A percentile compares a stretch with the other conserved stretches of the same genome.
These are phyloP conservation scores for Erythrocercus mccallii DNA, from an alignment of 2,113 vertebrate species.

Conservation along the genomic window DNA sequence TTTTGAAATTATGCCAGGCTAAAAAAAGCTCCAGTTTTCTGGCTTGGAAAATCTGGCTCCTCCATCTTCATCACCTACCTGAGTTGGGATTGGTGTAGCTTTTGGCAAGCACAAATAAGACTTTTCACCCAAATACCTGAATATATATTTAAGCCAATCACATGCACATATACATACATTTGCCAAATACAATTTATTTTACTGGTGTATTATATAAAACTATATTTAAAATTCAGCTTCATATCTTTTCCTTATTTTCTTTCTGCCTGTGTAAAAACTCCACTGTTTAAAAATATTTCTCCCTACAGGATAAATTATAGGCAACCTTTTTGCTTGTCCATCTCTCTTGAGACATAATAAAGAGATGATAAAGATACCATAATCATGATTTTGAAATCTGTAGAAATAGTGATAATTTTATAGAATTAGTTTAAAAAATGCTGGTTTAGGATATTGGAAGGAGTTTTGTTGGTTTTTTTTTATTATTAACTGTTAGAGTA, in stretches of 20 bases:
- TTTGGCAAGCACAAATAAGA: slow-evolving; percentile 36
- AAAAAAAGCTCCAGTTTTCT: slow-evolving; percentile 17
- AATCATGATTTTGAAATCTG: background rate
- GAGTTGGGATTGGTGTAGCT: slow-evolving; percentile 4
- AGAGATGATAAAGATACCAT: background rate
- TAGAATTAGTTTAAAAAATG: background rate
- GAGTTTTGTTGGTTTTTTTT: rapidly evolving
- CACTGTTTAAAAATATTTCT: background rate
- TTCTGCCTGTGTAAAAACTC: background rate
- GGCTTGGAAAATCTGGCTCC: slow-evolving; percentile 29
- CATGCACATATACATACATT: background rate
- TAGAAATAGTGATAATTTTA: background rate
- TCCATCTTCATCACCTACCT: background rate
- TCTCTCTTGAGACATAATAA: background rate
- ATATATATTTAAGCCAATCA: background rate
- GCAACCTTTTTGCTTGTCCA: background rate
- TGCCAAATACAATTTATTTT: slow-evolving; percentile 8
- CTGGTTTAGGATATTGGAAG: background rate
- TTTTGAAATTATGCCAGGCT: slow-evolving; percentile 44
- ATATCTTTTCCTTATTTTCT: background rate
- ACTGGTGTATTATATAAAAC: slow-evolving; percentile 14
- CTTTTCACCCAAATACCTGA: slow-evolving; percentile 19
- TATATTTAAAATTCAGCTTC: background rate
- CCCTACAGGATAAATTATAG: background rate
- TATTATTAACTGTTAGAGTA: background rate